Percentiles rank a stretch among this genome's conserved stretches.
These are phyloP conservation scores for Thysanoteuthis rhombus DNA, from an alignment of 2,888 invertebrate species.

Conservation along the genomic window DNA sequence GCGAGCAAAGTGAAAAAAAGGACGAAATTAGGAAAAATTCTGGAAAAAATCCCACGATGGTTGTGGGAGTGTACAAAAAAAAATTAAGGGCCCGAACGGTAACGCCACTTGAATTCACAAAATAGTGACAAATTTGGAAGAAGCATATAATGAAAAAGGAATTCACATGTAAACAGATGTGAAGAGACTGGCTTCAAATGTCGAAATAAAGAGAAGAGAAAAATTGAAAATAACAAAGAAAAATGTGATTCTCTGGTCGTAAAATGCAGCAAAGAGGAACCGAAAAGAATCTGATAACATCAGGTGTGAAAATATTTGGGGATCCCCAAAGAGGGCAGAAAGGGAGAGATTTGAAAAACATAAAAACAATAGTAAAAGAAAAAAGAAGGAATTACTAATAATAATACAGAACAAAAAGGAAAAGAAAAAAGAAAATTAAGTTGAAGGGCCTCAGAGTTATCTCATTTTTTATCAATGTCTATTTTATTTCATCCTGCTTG, in stretches of 20 bases:
- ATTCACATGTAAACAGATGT: background rate
- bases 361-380: background rate
- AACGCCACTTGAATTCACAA: background rate
- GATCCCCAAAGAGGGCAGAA: background rate
- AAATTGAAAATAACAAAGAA: background rate
- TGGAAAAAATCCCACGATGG: background rate
- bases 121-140: background rate
- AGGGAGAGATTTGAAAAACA: background rate
- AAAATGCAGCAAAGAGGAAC: background rate
- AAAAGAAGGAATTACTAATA: too few species aligned
- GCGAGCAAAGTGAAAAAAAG: too few species aligned
- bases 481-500: background rate
- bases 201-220: background rate
- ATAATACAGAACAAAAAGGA: background rate
- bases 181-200: background rate
- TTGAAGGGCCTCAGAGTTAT: background rate
- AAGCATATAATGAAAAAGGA: too few species aligned
- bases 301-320: background rate
- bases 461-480: background rate
- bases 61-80: background rate
- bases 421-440: background rate
- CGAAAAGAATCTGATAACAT: background rate
- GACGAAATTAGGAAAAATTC: background rate
- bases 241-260: background rate
- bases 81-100: background rate